Evolutionary conservation across 2,888 invertebrate genomes (phyloP), one percentile per base, ranked within the genome.

Genomic region (Cheilosia urbana): DNA sequence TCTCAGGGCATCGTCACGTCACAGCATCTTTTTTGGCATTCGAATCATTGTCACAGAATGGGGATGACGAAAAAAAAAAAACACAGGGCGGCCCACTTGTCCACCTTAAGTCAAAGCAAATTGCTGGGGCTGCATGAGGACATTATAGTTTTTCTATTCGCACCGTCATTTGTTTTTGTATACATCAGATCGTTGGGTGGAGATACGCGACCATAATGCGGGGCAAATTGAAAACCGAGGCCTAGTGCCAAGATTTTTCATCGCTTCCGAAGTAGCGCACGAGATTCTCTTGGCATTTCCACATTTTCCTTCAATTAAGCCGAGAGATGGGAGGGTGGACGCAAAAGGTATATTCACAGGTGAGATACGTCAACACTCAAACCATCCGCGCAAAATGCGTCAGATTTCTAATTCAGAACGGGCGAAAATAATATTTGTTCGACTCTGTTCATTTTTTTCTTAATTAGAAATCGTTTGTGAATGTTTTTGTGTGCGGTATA

Each of bases 331-430:
- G 17, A 37, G 53, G 30, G 42, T 53, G 45, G 66, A 73, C 13
- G 37, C 11, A 13, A 37, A 13, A 37, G 37, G 37, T 37, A 3
- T 37, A 37, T 1, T 30, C 13, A 37, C 65, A 83, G 83, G 83
- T 83, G 83, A 83, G 83, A 79, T 73, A 79, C 83, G 83, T 83
- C 79, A 83, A 73, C 83, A 63, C 60, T 63, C n/a, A 65, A 73
- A 79, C 68, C 79, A 83, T 62, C 57, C 68, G 68, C 53, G 30
- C 27, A 27, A 53, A 83, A 83, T 83, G 83, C 83, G 83, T 83
- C 83, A 83, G 73, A 40, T 58, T 63, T 83, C 79, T 83, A 79
- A 65, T 77, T 69, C 76, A 37, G 15, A 58, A 13, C 19, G 53
- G 53, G 1, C 15, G 7, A 45, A 42, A 42, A 57, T 42, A n/a